A percentile compares a stretch with the other conserved stretches of the same genome.
Evolutionary conservation across 2,888 invertebrate species (phyloP).

Genomic region (Chrysina gloriosa): DNA sequence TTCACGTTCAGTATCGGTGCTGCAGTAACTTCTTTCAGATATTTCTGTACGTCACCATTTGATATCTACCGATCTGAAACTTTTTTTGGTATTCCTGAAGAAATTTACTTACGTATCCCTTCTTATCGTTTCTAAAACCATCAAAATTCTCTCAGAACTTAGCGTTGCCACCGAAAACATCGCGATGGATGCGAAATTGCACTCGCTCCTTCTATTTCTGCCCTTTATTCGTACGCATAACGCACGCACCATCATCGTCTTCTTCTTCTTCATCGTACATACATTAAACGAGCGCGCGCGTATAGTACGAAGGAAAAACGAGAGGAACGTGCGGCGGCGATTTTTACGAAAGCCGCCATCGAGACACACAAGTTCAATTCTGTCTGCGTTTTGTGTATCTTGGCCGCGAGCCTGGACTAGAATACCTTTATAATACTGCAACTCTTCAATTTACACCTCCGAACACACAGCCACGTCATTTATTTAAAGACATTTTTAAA

Average conservation of each 20-base stretch:
- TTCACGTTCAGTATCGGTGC: too few species aligned
- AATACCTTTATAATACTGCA: slow-evolving; percentile 54
- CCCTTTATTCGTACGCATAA: too few species aligned
- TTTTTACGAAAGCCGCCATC: slow-evolving; percentile 39
- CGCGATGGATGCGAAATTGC: too few species aligned
- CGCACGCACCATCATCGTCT: not conserved
- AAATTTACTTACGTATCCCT: too few species aligned
- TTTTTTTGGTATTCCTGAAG: too few species aligned
- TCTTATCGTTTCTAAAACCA: too few species aligned
- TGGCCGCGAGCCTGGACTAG: slow-evolving; percentile 51
- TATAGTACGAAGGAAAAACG: slow-evolving; percentile 8
- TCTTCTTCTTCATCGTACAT: slow-evolving; percentile 8
- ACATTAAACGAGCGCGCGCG: slow-evolving; percentile 23
- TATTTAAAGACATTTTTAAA: slow-evolving; percentile 49
- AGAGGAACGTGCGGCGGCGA: not conserved
- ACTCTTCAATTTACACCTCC: slow-evolving; percentile 54
- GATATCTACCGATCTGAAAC: too few species aligned
- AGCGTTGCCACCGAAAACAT: too few species aligned
- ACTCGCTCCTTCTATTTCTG: too few species aligned
- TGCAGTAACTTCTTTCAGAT: too few species aligned
- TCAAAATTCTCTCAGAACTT: too few species aligned
- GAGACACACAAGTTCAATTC: slow-evolving; percentile 46
- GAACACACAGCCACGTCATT: slow-evolving; percentile 45
- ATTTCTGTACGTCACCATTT: too few species aligned
- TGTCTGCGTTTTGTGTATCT: slow-evolving; percentile 50